These are phyloP conservation scores for Catotricha subobsoleta DNA, from an alignment of 2,888 invertebrate species.

Conservation along the genomic window DNA sequence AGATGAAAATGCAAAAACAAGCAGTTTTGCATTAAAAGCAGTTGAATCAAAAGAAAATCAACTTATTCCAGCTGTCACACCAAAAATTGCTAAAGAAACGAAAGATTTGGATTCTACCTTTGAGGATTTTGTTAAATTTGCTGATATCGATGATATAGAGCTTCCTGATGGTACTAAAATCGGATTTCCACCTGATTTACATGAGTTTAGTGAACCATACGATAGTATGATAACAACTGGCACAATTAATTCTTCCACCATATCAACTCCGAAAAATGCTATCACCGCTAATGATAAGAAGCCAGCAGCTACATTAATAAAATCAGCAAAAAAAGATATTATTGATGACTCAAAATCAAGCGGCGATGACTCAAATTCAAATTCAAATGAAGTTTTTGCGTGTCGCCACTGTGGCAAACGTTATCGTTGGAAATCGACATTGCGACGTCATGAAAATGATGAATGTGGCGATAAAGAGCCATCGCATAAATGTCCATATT, in stretches of 20 bases:
- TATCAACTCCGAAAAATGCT: too few relatives aligned
- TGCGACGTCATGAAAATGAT: conserved; percentile 62
- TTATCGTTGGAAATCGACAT: conserved; percentile 71
- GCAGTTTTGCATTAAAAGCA: too few relatives aligned
- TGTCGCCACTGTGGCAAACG: conserved; percentile 67
- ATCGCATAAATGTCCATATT: conserved; percentile 58
- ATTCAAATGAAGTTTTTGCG: conserved; percentile 43
- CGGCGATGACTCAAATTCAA: conserved; percentile 29
- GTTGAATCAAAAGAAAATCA: not conserved
- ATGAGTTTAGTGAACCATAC: too few relatives aligned
- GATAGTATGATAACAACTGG: too few relatives aligned
- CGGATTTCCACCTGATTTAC: conserved; percentile 15
- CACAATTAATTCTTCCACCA: too few relatives aligned
- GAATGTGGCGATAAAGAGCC: conserved; percentile 70
- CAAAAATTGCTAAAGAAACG: conserved; percentile 17
- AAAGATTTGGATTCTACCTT: conserved; percentile 20
- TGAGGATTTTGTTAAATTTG: too few relatives aligned
- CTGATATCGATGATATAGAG: conserved; percentile 31
- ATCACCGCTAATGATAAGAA: conserved; percentile 8
- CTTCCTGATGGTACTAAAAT: conserved; percentile 30
- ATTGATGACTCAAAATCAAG: conserved; percentile 14
- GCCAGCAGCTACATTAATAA: not conserved
- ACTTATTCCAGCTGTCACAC: conserved; percentile 1
- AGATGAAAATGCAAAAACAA: not conserved
- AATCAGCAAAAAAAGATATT: not conserved